Conservation (phyloP, 2,113 vertebrate species). For the Ameiurus melas region DNA sequence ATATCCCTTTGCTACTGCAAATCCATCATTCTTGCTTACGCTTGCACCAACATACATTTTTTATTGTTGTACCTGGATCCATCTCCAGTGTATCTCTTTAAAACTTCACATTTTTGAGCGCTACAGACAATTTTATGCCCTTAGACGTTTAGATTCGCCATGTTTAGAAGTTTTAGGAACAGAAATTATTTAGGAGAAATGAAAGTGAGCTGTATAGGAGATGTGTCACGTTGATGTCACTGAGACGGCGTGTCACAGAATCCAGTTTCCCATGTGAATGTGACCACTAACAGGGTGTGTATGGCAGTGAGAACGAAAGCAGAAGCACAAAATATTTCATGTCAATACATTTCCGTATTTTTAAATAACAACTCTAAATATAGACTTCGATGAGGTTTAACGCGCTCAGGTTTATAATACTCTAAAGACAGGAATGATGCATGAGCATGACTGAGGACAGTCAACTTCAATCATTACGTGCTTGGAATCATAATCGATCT, state of each 20-base stretch:
- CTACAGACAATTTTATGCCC: background rate
- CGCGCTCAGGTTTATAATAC: background rate
- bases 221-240: background rate
- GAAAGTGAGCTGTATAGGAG: background rate
- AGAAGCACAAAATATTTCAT: background rate
- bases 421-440: background rate
- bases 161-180: background rate
- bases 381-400: background rate
- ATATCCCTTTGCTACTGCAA: background rate
- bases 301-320: background rate
- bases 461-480: background rate
- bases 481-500: background rate
- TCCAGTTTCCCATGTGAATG: background rate
- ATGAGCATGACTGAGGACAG: background rate
- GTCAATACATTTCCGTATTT: background rate
- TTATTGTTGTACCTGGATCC: too few relatives aligned
- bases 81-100: too few relatives aligned
- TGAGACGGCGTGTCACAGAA: background rate
- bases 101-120: background rate
- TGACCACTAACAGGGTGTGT: background rate
- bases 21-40: background rate
- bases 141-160: background rate
- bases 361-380: background rate
- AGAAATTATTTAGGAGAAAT: conserved; percentile 4
- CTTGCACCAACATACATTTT: background rate